A percentile compares a stretch with the other conserved stretches of the same genome.
Evolutionary conservation across 2,797 vertebrate genomes (phyloP).

Genomic region (Helostoma temminkii): DNA sequence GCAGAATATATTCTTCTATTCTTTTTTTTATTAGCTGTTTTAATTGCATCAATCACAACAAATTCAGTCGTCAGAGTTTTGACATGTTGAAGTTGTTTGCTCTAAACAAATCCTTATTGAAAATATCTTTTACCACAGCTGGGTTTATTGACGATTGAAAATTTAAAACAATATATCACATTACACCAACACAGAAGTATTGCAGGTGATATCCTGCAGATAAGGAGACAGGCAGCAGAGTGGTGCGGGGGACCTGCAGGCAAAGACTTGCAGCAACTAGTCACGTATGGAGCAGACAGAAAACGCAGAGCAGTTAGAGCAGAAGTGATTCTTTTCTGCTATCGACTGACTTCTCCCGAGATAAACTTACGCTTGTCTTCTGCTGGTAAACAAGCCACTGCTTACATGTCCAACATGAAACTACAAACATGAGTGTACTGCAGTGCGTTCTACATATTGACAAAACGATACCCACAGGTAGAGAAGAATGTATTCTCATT

Average conservation of each 20-base stretch:
- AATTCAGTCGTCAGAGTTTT: not conserved
- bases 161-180: not conserved
- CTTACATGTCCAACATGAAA: constrained; percentile 31
- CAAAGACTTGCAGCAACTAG: constrained; percentile 16
- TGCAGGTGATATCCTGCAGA: constrained; percentile 4
- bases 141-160: not conserved
- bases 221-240: constrained; percentile 3
- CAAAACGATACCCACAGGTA: too few relatives aligned
- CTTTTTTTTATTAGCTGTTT: not conserved
- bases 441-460: not conserved
- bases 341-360: constrained; percentile 43
- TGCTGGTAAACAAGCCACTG: constrained; percentile 48
- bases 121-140: not conserved
- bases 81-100: too few relatives aligned
- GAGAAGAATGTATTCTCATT: too few relatives aligned
- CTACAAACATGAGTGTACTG: constrained; percentile 6
- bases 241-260: constrained; percentile 11
- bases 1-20: not conserved
- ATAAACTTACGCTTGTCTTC: constrained; percentile 56
- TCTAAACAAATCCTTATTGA: too few relatives aligned
- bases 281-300: constrained; percentile 39
- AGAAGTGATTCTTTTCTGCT: constrained; percentile 41
- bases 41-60: not conserved
- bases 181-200: constrained; percentile 1
- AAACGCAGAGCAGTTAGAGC: constrained; percentile 33